Conservation (phyloP, 2,797 vertebrate genomes). For the Liparis tanakae region DNA sequence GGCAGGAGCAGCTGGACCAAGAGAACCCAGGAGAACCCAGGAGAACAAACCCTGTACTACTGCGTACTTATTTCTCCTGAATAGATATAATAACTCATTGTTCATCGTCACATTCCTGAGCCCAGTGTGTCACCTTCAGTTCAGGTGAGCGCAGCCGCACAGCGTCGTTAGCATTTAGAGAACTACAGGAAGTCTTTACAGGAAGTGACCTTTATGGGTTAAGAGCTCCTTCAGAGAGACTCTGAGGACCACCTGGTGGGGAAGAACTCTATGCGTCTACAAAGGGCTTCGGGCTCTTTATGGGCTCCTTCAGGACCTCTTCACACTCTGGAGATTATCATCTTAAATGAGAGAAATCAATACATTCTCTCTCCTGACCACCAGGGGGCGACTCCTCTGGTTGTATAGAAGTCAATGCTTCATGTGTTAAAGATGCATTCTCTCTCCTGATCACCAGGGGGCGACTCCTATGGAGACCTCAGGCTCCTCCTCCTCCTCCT, state of each 20-base stretch:
- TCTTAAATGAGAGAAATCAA: neutral
- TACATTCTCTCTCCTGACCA: too few species aligned
- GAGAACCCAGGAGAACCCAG: too few species aligned
- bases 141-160: neutral
- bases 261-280: too few species aligned
- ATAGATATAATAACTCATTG: neutral
- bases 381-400: too few species aligned
- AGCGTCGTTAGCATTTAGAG: slow-evolving; percentile 1
- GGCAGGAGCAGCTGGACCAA: neutral
- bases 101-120: neutral
- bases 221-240: slow-evolving; percentile 7
- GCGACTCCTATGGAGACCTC: neutral
- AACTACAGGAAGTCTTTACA: slow-evolving; percentile 30
- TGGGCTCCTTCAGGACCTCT: too few species aligned
- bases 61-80: neutral
- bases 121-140: neutral
- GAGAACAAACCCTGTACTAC: too few species aligned
- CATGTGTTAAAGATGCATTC: too few species aligned
- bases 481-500: slow-evolving; percentile 22
- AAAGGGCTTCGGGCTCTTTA: too few species aligned
- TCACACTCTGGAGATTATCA: neutral
- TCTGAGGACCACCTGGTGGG: neutral
- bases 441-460: too few species aligned
- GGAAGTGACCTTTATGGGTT: slow-evolving; percentile 25
- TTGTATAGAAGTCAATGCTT: too few species aligned